Conservation (phyloP, 2,888 invertebrate species). For the Thera obeliscata region DNA sequence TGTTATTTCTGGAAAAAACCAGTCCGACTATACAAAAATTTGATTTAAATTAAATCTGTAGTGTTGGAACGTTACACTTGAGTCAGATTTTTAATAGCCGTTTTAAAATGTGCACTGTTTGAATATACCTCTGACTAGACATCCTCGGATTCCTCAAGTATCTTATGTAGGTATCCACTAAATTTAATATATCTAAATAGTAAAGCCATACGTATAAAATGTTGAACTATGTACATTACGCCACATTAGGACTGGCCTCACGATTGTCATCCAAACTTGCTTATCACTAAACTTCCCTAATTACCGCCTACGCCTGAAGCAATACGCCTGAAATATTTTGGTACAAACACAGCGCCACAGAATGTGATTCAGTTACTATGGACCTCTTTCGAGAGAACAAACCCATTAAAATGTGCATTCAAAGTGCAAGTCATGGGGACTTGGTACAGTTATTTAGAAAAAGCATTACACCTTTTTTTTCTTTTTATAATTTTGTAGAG, state of each 20-base stretch:
- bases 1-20: too few species aligned
- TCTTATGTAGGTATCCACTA: too few species aligned
- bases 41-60: too few species aligned
- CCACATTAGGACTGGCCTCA: conserved; percentile 25
- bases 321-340: conserved; percentile 50
- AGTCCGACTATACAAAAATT: too few species aligned
- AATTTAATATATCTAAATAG: background rate
- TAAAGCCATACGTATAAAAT: conserved; percentile 7
- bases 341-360: conserved; percentile 49
- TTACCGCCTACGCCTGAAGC: conserved; percentile 21
- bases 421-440: conserved; percentile 78
- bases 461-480: conserved; percentile 1
- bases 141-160: too few species aligned
- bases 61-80: too few species aligned
- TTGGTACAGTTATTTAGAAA: conserved; percentile 22
- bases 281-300: conserved; percentile 32
- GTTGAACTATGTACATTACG: conserved; percentile 1
- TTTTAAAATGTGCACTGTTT: too few species aligned
- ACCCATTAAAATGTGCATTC: conserved; percentile 77
- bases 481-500: background rate
- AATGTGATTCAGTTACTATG: conserved; percentile 40
- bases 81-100: too few species aligned
- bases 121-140: too few species aligned
- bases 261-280: conserved; percentile 26
- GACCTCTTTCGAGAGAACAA: conserved; percentile 57